Percentiles rank a stretch among this genome's conserved stretches.
These are phyloP conservation scores for Caranx ignobilis DNA, from an alignment of 2,113 vertebrate genomes.

Conservation along the genomic window DNA sequence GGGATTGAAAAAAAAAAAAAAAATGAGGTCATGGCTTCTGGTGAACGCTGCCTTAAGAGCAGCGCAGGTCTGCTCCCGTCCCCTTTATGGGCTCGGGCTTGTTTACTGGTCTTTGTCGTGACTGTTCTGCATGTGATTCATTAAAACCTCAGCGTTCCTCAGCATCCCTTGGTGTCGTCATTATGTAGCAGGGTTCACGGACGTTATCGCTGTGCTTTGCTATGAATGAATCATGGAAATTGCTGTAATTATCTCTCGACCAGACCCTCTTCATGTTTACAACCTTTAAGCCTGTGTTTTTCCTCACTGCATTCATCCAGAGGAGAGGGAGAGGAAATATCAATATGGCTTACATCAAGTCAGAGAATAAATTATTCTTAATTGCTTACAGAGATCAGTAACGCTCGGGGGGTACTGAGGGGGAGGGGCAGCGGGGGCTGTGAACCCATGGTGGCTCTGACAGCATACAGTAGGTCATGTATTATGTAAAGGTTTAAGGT, in stretches of 20 bases:
- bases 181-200: conserved; percentile 62
- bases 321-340: conserved; percentile 58
- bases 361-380: conserved; percentile 73
- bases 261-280: conserved; percentile 79
- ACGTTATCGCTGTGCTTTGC: conserved; percentile 63
- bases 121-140: conserved; percentile 53
- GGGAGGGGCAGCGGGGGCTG: conserved; percentile 26
- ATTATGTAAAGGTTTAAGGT: conserved; percentile 24
- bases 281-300: conserved; percentile 65
- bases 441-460: conserved; percentile 23
- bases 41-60: neutral
- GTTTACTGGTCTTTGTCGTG: conserved; percentile 42
- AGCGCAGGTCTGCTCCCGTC: conserved; percentile 3
- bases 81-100: conserved; percentile 20
- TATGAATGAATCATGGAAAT: conserved; percentile 78
- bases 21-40: conserved; percentile 35
- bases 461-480: conserved; percentile 23
- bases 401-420: conserved; percentile 45
- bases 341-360: conserved; percentile 70
- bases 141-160: conserved; percentile 54
- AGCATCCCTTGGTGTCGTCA: conserved; percentile 51
- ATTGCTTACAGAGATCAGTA: conserved; percentile 71
- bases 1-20: neutral
- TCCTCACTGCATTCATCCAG: conserved; percentile 54
- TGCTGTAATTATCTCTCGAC: conserved; percentile 75